Conservation (phyloP, 1,140 invertebrate species). For the Caligus rogercresseyi region DNA sequence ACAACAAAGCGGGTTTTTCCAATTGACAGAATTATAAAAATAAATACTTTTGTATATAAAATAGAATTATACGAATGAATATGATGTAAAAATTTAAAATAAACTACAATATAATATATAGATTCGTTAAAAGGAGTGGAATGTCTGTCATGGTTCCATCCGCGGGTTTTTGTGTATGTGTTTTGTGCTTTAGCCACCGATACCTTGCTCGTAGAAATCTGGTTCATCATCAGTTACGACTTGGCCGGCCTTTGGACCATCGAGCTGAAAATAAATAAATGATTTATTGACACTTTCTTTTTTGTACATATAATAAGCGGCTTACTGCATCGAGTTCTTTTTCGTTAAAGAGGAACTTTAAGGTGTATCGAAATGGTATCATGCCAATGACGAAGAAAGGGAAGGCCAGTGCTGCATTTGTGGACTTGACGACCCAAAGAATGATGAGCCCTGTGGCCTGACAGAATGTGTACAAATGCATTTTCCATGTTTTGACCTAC, state of each 20-base stretch:
- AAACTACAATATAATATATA: no score
- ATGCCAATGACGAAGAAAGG: slow-evolving; percentile 80
- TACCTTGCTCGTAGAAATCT: slow-evolving; percentile 53
- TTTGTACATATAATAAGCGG: background rate
- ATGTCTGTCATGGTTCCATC: no score
- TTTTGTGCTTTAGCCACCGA: slow-evolving; percentile 1
- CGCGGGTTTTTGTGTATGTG: no score
- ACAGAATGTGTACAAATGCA: slow-evolving; percentile 74
- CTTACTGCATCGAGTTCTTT: slow-evolving; percentile 61
- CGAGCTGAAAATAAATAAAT: slow-evolving; percentile 39
- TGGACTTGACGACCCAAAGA: slow-evolving; percentile 73
- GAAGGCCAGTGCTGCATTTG: slow-evolving; percentile 61
- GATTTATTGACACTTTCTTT: slow-evolving; percentile 14
- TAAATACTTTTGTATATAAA: no score
- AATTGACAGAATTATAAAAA: no score
- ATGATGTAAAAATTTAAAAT: no score
- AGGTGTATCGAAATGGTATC: slow-evolving; percentile 61
- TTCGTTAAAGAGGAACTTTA: slow-evolving; percentile 52
- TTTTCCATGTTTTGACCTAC: slow-evolving; percentile 68
- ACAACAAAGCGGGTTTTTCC: no score
- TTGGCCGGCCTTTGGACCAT: slow-evolving; percentile 48
- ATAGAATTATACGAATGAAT: no score
- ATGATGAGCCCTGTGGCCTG: slow-evolving; percentile 56
- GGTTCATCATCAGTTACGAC: slow-evolving; percentile 63
- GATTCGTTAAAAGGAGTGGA: no score